Evolutionary conservation across 2,888 invertebrate genomes (phyloP), one percentile per base, ranked within the genome.

Genomic region (Deroplatys truncata): DNA sequence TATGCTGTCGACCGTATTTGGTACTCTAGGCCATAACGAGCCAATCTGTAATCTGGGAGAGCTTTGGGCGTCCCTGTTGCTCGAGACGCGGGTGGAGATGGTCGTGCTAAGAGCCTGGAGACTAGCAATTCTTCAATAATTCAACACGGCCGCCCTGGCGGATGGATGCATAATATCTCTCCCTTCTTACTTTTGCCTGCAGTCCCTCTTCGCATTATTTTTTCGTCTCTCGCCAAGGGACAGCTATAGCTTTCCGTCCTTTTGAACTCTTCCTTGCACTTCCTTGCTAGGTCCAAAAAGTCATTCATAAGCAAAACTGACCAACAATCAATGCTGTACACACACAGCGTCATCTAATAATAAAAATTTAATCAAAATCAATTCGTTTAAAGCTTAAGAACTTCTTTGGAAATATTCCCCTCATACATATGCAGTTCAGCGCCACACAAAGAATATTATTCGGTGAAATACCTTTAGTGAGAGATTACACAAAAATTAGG

Each of bases 111-210:
- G 56, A 72, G 56, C 56, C 56, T 72, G 25, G 56, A 72, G 85
- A 88, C 84, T 88, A 85, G 88, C 88, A 88, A 88, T 88, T 88
- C 88, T 84, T 88, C 84, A 88, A 88, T 88, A 88, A 88, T 88
- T 88, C 88, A 88, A 72, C 56, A 72, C 56, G 56, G 56, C 56
- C 56, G 56, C 56, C 56, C 56, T 72, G 56, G 56, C 56, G 56
- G 56, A 72, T 72, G 56, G 56, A 72, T 72, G 56, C 56, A 72
- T 72, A 72, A 72, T 72, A 72, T 72, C 56, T 72, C 56, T 72
- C 56, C 56, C 56, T 72, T 20, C 56, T 72, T 72, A 72, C 56
- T 72, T 72, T 72, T 72, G 56, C 56, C 56, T 72, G 56, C 56
- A 72, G 56, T 72, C 56, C 56, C 56, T 72, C 56, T 72, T 72